These are phyloP conservation scores for Jacana jacana DNA, from an alignment of 2,113 vertebrate genomes.

Conservation along the genomic window DNA sequence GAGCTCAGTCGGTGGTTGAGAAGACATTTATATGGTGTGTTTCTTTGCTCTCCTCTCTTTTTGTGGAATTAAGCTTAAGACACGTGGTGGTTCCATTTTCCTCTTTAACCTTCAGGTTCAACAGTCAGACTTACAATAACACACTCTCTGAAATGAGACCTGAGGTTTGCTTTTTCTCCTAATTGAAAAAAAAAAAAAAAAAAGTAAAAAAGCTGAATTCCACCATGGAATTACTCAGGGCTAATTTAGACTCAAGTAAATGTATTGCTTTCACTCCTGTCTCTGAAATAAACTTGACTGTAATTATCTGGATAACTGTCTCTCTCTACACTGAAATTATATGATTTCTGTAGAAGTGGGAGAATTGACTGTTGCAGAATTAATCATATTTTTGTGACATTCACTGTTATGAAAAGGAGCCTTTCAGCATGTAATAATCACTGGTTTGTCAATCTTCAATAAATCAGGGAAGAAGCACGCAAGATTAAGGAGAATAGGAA, in stretches of 20 bases:
- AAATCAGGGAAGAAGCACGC: background rate
- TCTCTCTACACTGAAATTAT: constrained; percentile 54
- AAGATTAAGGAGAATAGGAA: background rate
- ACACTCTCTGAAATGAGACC: background rate
- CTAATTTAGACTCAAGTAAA: constrained; percentile 66
- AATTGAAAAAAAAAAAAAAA: constrained; percentile 47
- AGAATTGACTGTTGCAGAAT: constrained; percentile 39
- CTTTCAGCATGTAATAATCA: constrained; percentile 20
- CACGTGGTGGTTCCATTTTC: background rate
- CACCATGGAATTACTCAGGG: constrained; percentile 6
- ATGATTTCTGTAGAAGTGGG: constrained; percentile 40
- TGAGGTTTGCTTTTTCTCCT: background rate
- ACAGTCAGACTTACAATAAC: background rate
- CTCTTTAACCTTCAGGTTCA: background rate
- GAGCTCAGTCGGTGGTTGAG: background rate
- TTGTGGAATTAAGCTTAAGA: background rate
- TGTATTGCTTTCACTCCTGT: constrained; percentile 52
- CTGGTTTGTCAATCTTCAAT: constrained; percentile 7
- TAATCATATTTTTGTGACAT: constrained; percentile 42
- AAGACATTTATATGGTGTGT: background rate
- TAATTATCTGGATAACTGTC: constrained; percentile 51
- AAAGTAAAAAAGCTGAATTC: constrained; percentile 21
- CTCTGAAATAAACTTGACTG: constrained; percentile 44
- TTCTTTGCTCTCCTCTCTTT: background rate
- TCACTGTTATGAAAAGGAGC: constrained; percentile 11